Evolutionary conservation across 2,888 invertebrate genomes (phyloP).

Genomic region (Drosophila differens): DNA sequence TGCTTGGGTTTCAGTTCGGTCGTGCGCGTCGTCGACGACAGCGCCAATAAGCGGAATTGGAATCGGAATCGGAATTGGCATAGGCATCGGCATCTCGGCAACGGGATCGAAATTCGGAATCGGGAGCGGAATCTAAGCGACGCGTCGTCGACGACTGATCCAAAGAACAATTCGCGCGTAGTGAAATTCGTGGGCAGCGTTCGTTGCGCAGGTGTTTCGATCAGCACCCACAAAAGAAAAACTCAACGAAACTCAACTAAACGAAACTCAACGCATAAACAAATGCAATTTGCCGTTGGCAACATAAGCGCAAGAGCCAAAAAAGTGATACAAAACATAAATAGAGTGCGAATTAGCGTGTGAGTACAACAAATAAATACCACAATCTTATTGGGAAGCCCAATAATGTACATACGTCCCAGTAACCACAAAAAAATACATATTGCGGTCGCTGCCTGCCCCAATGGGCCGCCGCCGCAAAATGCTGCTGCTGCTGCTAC

Average conservation of each 20-base stretch:
- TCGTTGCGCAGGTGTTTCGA: conserved; percentile 53
- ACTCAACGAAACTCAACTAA: conserved; percentile 12
- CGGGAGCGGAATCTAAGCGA: conserved; percentile 46
- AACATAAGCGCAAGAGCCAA: conserved; percentile 49
- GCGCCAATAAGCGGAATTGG: conserved; percentile 70
- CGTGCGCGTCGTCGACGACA: conserved; percentile 66
- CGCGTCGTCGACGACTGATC: conserved; percentile 41
- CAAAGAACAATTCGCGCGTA: conserved; percentile 54
- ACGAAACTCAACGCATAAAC: conserved; percentile 27
- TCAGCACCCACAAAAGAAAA: conserved; percentile 20
- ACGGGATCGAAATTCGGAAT: conserved; percentile 51
- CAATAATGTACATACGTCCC: conserved; percentile 73
- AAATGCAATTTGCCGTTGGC: conserved; percentile 51
- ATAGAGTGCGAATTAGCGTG: conserved; percentile 58
- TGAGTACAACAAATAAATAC: conserved; percentile 41
- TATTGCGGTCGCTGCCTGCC: conserved; percentile 75
- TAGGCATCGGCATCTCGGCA: conserved; percentile 35
- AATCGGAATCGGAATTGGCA: conserved; percentile 47
- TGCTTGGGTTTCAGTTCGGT: conserved; percentile 73
- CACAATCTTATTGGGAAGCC: conserved; percentile 55
- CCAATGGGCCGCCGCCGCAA: conserved; percentile 58
- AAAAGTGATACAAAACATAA: conserved; percentile 56
- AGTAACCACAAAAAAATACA: conserved; percentile 69
- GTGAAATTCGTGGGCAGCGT: conserved; percentile 53
- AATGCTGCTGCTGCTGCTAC: conserved; percentile 50